Conservation (phyloP, 1,140 invertebrate species). For the Acromyrmex charruanus region DNA sequence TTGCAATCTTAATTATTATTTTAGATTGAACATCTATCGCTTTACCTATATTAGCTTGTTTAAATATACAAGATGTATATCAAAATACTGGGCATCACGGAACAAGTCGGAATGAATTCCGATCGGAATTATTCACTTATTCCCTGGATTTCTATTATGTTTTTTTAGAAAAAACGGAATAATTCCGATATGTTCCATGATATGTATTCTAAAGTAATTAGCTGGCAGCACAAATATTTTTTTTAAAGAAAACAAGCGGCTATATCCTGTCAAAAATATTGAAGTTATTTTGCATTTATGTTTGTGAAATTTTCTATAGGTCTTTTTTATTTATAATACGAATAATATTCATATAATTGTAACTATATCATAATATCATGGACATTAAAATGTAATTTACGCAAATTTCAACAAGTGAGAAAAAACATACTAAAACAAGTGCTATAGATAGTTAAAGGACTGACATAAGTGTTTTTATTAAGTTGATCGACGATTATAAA, state of each 20-base stretch:
- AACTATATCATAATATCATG: background rate
- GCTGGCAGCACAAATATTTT: background rate
- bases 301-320: slow-evolving; percentile 46
- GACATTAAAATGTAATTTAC: slow-evolving; percentile 11
- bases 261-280: background rate
- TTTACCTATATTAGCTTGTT: background rate
- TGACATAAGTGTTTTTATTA: slow-evolving; percentile 34
- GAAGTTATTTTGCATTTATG: slow-evolving; percentile 35
- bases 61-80: slow-evolving; percentile 33
- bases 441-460: background rate
- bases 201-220: background rate
- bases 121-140: no score
- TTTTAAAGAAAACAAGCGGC: background rate
- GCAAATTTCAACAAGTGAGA: background rate
- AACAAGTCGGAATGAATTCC: no score
- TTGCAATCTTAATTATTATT: background rate
- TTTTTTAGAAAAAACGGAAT: no score
- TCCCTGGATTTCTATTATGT: no score
- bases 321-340: slow-evolving; percentile 32
- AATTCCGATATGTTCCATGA: no score
- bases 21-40: background rate
- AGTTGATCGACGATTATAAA: slow-evolving; percentile 27
- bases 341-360: slow-evolving; percentile 17
- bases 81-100: background rate
- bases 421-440: background rate